These are phyloP conservation scores for Indicator indicator DNA, from an alignment of 2,113 vertebrate genomes.

Conservation along the genomic window DNA sequence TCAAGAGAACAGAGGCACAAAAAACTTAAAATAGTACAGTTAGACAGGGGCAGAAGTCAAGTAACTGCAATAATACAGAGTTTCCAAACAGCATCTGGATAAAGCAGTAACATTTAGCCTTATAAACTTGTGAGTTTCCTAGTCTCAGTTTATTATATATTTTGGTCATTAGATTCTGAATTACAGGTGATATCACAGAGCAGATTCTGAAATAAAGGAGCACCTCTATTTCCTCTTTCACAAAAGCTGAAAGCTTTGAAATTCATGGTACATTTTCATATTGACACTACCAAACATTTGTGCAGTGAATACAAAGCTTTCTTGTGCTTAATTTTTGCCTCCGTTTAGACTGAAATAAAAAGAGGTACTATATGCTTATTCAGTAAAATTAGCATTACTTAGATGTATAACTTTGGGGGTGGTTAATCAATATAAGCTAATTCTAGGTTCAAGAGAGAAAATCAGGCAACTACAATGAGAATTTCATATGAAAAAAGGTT, in stretches of 20 bases:
- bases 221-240: not conserved
- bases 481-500: not conserved
- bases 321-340: not conserved
- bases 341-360: too few relatives aligned
- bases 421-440: not conserved
- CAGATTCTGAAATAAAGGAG: not conserved
- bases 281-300: not conserved
- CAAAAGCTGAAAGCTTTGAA: not conserved
- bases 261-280: not conserved
- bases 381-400: not conserved
- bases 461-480: not conserved
- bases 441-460: not conserved
- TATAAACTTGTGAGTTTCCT: not conserved
- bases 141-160: not conserved
- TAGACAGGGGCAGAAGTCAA: not conserved
- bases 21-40: not conserved
- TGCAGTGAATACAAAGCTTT: not conserved
- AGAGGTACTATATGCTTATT: not conserved
- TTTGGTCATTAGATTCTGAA: not conserved
- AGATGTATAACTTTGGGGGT: not conserved
- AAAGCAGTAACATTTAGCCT: not conserved
- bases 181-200: not conserved
- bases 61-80: not conserved
- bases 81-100: not conserved
- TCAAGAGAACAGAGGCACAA: not conserved